Evolutionary conservation across 2,888 invertebrate genomes (phyloP).

Genomic region (Lissonota sp.): DNA sequence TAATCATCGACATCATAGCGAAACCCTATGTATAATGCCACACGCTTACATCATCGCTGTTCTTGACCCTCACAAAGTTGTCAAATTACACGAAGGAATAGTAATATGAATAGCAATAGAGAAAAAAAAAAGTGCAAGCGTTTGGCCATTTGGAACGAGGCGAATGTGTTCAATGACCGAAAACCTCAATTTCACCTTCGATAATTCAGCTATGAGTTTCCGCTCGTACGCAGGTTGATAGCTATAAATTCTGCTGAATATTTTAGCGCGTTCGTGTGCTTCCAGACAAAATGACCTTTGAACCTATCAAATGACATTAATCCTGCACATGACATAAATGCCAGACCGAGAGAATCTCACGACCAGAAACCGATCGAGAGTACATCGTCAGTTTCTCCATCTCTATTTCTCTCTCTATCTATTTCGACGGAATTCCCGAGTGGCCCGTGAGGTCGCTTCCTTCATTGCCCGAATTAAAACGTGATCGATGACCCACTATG

Average conservation of each 20-base stretch:
- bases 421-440: conserved; percentile 20
- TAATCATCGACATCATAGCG: conserved; percentile 50
- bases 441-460: conserved; percentile 42
- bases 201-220: too few species aligned
- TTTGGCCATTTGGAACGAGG: too few species aligned
- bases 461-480: conserved; percentile 57
- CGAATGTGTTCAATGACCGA: too few species aligned
- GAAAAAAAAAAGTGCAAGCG: too few species aligned
- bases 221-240: too few species aligned
- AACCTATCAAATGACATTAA: conserved; percentile 1
- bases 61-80: too few species aligned
- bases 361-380: conserved; percentile 2
- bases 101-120: too few species aligned
- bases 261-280: not conserved
- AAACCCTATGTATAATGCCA: not conserved
- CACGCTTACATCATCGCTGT: too few species aligned
- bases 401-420: not conserved
- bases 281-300: conserved; percentile 44
- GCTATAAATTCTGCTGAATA: not conserved
- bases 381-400: conserved; percentile 13
- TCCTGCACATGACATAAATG: conserved; percentile 2
- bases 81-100: too few species aligned
- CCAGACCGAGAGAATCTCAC: not conserved
- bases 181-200: too few species aligned
- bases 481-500: conserved; percentile 60